Evolutionary conservation across 2,113 vertebrate species (phyloP).

Genomic region (Clarias macrocephalus): DNA sequence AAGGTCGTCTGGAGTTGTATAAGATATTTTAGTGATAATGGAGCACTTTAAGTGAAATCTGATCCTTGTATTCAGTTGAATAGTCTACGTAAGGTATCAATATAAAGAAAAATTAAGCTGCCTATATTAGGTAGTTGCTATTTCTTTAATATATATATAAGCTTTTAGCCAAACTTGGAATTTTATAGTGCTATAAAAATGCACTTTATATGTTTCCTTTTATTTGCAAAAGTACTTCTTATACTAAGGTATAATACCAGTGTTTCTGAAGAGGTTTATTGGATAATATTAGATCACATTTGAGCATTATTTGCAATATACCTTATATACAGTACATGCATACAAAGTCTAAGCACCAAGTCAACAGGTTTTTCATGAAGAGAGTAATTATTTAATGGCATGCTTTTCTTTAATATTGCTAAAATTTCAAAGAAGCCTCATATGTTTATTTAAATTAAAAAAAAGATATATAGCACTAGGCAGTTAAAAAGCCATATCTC

Average conservation of each 20-base stretch:
- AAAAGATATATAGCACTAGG: background rate
- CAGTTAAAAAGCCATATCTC: conserved; percentile 50
- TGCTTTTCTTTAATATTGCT: conserved; percentile 42
- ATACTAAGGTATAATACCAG: background rate
- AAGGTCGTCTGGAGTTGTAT: conserved; percentile 35
- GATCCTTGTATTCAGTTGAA: conserved; percentile 44
- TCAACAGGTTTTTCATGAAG: conserved; percentile 31
- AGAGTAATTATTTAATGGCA: conserved; percentile 32
- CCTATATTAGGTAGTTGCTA: conserved; percentile 53
- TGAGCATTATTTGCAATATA: conserved; percentile 2
- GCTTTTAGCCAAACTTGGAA: conserved; percentile 14
- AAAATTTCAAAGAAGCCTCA: conserved; percentile 34
- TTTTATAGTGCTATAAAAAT: conserved; percentile 21
- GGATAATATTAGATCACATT: conserved; percentile 7
- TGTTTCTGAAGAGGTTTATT: background rate
- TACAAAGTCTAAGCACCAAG: conserved; percentile 32
- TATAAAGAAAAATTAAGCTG: conserved; percentile 15
- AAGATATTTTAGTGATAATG: conserved; percentile 36
- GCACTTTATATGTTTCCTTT: background rate
- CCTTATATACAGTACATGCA: background rate
- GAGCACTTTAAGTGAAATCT: conserved; percentile 43
- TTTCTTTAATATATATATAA: background rate
- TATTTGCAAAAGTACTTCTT: conserved; percentile 2
- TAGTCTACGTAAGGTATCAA: conserved; percentile 11
- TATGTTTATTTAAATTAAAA: conserved; percentile 38